Percentiles rank a stretch among this genome's conserved stretches.
Evolutionary conservation across 2,113 vertebrate genomes (phyloP).

Genomic region (Turdus rufiventris): DNA sequence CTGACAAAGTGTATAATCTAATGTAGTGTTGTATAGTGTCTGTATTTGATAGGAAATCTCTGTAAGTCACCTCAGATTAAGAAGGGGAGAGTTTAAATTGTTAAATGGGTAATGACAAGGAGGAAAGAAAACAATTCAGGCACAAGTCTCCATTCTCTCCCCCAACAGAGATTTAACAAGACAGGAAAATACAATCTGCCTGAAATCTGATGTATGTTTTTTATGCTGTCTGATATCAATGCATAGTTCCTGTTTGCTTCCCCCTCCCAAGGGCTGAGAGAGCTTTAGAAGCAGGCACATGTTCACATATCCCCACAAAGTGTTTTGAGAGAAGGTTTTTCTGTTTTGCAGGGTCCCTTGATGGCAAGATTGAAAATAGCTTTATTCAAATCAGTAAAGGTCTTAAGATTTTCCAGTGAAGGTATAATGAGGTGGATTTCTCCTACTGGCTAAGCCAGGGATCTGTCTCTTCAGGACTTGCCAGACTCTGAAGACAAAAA

Average conservation of each 20-base stretch:
- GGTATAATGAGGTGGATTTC: not conserved
- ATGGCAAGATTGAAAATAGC: not conserved
- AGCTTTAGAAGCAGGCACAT: not conserved
- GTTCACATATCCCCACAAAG: not conserved
- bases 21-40: not conserved
- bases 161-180: not conserved
- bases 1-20: slow-evolving; percentile 55
- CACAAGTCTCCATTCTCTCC: not conserved
- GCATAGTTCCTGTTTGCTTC: not conserved
- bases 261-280: not conserved
- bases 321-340: not conserved
- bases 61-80: slow-evolving; percentile 49
- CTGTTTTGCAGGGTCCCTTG: not conserved
- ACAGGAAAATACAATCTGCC: not conserved
- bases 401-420: not conserved
- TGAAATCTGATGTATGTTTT: not conserved
- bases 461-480: not conserved
- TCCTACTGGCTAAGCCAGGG: not conserved
- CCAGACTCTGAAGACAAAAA: not conserved
- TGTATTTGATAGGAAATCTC: slow-evolving; percentile 18
- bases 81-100: not conserved
- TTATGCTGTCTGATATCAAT: not conserved
- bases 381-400: not conserved
- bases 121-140: slow-evolving; percentile 31
- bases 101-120: slow-evolving; percentile 20